Base-by-base conservation (phyloP, 2,113 vertebrate genomes). In the Ptychochromis oligacanthus region DNA sequence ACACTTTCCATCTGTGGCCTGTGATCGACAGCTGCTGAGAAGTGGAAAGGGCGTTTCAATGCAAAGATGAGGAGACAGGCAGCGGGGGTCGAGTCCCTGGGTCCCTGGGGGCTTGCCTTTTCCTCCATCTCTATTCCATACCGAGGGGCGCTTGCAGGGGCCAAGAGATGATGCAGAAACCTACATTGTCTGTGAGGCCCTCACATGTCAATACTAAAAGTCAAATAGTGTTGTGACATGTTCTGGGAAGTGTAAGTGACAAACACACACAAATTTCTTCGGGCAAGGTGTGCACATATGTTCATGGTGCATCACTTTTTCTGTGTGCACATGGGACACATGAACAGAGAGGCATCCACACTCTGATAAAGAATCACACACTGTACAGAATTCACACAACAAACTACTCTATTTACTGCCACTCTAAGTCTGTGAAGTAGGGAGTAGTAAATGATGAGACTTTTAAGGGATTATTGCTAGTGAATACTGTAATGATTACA, bases 1-100 rank as follows among this genome's bases (percentile, higher is more conserved):
- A 67, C 83, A 92, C 84, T 91, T 78, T 92, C 93, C 95, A 95
- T 95, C 94, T 95, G 92, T 93, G 83, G 59, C 77, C 76, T 92
- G 90, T 95, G 95, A 95, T 91, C 93, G 94, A 95, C 95, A 94
- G 91, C 84, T 91, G 84, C 87, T 91, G 85, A 87, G 85, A 86
- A 91, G 79, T 70, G 86, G 58, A 82, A 79, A 79, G 70, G 28
- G 83, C 87, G 64, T 78, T 62, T 85, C 76, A 59, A 80, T 88
- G 81, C 67, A 90, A 78, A 90, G 91, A 95, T 93, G 93, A 90
- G 92, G 88, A 79, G 67, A 74, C 77, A 89, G 75, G 80, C 84
- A 36, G 87, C 87, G 85, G 91, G 92, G 89, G 88, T 89, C 80
- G 67, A 77, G 88, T 83, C 84, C 75, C 70, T 15, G 2, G 64